phyloP scores from a whole-genome alignment of 2,797 vertebrate species.

The Thamnophis elegans region DNA sequence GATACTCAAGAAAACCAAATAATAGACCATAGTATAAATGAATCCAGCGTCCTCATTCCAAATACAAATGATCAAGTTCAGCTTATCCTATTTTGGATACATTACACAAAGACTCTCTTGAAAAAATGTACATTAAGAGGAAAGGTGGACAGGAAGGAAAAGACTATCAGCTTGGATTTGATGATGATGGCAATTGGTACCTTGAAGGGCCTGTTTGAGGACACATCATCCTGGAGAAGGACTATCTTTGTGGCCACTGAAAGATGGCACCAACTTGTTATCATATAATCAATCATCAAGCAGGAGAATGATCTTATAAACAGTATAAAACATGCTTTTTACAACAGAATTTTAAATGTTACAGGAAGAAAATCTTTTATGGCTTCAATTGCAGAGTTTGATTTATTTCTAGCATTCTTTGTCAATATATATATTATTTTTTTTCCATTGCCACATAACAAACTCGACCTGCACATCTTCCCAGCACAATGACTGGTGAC shows the following conservation, averaged over 20 bases:
- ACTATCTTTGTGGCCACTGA: not conserved
- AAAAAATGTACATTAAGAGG: not conserved
- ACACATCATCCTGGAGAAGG: not conserved
- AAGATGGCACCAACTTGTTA: not conserved
- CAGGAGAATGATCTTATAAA: not conserved
- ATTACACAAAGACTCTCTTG: not conserved
- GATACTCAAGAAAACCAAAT: not conserved
- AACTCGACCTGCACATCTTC: conserved; percentile 76
- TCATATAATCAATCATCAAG: not conserved
- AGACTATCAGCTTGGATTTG: not conserved
- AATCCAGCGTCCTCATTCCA: not conserved
- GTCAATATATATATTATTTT: not conserved
- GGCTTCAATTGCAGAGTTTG: conserved; percentile 38
- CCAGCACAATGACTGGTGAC: conserved; percentile 77
- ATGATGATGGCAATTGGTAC: not conserved
- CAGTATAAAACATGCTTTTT: conserved; percentile 27
- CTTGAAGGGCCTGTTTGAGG: not conserved
- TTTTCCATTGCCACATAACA: conserved; percentile 32
- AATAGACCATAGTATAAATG: not conserved
- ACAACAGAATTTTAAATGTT: conserved; percentile 50
- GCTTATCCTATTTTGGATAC: not conserved
- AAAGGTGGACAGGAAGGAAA: not conserved
- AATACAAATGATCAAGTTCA: not conserved
- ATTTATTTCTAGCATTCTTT: conserved; percentile 50
- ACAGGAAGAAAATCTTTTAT: conserved; percentile 36